Base-by-base conservation (phyloP, 2,888 invertebrate species). In the Meandrusa payeni region DNA sequence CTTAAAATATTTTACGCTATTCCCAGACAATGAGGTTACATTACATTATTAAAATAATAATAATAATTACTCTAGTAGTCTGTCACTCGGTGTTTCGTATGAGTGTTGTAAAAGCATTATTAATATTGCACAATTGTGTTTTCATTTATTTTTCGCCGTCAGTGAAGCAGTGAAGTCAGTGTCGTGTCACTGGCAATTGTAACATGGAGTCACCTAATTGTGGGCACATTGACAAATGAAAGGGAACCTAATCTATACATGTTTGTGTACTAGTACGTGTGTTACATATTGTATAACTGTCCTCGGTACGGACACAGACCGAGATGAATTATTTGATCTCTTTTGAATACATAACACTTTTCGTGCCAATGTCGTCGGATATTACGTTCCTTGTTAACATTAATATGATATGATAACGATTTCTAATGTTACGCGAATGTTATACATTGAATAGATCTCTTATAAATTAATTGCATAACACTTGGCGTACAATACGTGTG, bases 1-100 rank as follows among this genome's bases (percentile, higher is more conserved):
- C 34, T 41, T 41, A 41, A 38, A 28, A 22, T 41, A 41, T 41
- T 33, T 41, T 42, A 36, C n/a, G 36, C 7, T 23, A 36, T 17
- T 36, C 22, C 2, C 3, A 17, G 22, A 6, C 29, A 26, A 20
- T 19, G 5, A 24, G 23, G 6, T 4, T 34, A 24, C 9, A 31
- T 12, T 41, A 28, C 3, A 12, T 42, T 36, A 7, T 22, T 26
- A 24, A 22, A 24, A 12, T 27, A 29, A 29, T 5, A 13, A 9
- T 10, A 28, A 17, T 36, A 36, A 23, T 24, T 24, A 40, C 19
- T 37, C 22, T n/a, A 37, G 42, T 36, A 7, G 36, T 42, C 36
- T 9, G 9, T 37, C 24, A 17, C 28, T 29, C 26, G 17, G 6
- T 23, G 23, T 36, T 27, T 33, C n/a, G 15, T 29, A 22, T 19